Evolutionary conservation across 1,140 invertebrate genomes (phyloP).

Genomic region (Pomacea maculata): DNA sequence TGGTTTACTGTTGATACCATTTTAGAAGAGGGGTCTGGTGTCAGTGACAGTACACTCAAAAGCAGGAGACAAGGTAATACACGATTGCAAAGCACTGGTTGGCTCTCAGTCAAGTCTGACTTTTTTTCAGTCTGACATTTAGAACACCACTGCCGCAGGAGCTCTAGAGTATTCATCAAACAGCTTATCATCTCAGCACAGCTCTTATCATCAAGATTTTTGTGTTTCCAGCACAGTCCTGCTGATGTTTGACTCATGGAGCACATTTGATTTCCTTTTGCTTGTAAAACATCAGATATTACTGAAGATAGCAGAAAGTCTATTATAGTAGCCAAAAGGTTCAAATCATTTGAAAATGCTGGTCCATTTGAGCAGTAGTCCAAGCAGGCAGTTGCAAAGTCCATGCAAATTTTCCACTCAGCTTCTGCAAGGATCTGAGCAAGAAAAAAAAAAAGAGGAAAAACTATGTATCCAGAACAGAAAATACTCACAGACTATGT

Average conservation of each 20-base stretch:
- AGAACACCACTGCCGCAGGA: not conserved
- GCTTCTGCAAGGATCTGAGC: not conserved
- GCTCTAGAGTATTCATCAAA: not conserved
- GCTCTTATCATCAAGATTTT: not conserved
- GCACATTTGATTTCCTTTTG: not conserved
- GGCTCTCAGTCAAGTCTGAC: not conserved
- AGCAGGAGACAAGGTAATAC: not conserved
- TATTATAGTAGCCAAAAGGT: conserved; percentile 1
- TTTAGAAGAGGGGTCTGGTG: not conserved
- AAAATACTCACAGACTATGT: not conserved
- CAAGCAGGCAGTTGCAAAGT: not conserved
- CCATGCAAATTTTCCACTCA: not conserved
- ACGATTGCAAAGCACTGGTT: not conserved
- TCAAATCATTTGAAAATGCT: conserved; percentile 4
- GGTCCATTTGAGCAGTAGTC: not conserved
- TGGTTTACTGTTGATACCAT: not conserved
- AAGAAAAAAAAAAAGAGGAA: not conserved
- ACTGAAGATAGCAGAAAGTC: conserved; percentile 5
- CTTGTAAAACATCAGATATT: not conserved
- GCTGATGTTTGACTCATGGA: not conserved
- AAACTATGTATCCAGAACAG: not conserved
- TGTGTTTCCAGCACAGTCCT: not conserved
- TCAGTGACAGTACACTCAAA: not conserved
- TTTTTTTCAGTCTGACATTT: not conserved
- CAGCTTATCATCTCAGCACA: not conserved